A percentile compares a stretch with the other conserved stretches of the same genome.
These are phyloP conservation scores for Thomomys bottae DNA, from an alignment of 2,113 vertebrate species.

Conservation along the genomic window DNA sequence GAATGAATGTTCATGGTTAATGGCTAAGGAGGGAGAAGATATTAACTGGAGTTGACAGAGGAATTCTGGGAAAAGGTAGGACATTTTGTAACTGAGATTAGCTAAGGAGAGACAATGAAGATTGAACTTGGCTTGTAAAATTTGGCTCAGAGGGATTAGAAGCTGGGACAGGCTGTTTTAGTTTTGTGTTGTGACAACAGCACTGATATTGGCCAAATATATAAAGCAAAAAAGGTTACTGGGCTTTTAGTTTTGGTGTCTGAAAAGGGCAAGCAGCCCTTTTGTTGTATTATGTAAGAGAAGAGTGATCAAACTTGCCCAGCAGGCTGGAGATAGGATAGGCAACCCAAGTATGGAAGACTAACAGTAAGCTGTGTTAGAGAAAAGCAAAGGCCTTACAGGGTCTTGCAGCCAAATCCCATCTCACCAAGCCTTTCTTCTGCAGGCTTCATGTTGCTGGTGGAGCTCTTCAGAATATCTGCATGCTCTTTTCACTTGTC, in stretches of 20 bases:
- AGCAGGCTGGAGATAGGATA: not conserved
- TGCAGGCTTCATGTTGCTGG: not conserved
- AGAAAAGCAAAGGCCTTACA: not conserved
- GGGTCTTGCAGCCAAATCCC: not conserved
- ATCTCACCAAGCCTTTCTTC: not conserved
- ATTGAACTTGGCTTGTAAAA: not conserved
- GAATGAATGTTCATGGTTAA: not conserved
- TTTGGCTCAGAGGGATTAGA: not conserved
- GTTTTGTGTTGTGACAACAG: not conserved
- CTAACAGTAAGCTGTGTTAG: not conserved
- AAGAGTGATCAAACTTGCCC: not conserved
- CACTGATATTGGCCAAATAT: not conserved
- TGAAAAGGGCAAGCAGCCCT: not conserved
- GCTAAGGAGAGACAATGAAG: not conserved
- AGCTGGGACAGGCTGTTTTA: not conserved
- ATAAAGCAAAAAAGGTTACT: not conserved
- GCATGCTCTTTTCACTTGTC: not conserved
- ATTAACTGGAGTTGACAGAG: not conserved
- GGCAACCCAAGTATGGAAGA: no score
- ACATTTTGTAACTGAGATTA: not conserved
- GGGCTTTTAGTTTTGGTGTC: not conserved
- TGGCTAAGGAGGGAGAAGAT: not conserved
- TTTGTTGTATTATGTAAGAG: not conserved
- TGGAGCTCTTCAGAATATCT: not conserved
- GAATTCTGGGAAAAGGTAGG: not conserved